phyloP scores from a whole-genome alignment of 1,140 invertebrate species.

The Limonius californicus region DNA sequence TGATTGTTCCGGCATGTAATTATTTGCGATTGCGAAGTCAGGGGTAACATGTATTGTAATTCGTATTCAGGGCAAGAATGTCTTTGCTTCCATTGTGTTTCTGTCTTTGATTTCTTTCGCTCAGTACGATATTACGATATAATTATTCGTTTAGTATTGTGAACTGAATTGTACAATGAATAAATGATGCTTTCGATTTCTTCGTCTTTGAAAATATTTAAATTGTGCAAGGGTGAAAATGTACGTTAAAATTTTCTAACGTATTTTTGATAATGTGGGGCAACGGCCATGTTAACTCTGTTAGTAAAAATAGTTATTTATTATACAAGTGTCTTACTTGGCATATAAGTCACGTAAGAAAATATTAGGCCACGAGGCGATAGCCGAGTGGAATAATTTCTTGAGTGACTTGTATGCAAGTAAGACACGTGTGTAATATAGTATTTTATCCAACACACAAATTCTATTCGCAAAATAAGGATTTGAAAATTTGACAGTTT shows the following conservation, averaged over 20 bases:
- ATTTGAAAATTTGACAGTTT: too few relatives aligned
- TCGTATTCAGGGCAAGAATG: conserved; percentile 10
- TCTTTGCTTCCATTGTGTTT: conserved; percentile 24
- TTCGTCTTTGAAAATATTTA: conserved; percentile 3
- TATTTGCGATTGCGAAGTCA: conserved; percentile 28
- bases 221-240: conserved; percentile 10
- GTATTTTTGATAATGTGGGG: too few relatives aligned
- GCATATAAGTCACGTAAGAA: too few relatives aligned
- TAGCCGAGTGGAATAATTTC: too few relatives aligned
- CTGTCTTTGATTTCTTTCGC: conserved; percentile 27
- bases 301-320: too few relatives aligned
- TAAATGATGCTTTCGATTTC: conserved; percentile 13
- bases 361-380: too few relatives aligned
- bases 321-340: too few relatives aligned
- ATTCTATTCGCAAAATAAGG: too few relatives aligned
- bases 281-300: too few relatives aligned
- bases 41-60: conserved; percentile 33
- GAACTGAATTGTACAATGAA: conserved; percentile 19
- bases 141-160: conserved; percentile 28
- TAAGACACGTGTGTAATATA: too few relatives aligned
- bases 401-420: too few relatives aligned
- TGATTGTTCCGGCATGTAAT: conserved; percentile 30
- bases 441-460: too few relatives aligned
- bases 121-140: conserved; percentile 27
- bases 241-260: background rate